These are phyloP conservation scores for Orius insidiosus DNA, from an alignment of 1,140 invertebrate species.

Conservation along the genomic window DNA sequence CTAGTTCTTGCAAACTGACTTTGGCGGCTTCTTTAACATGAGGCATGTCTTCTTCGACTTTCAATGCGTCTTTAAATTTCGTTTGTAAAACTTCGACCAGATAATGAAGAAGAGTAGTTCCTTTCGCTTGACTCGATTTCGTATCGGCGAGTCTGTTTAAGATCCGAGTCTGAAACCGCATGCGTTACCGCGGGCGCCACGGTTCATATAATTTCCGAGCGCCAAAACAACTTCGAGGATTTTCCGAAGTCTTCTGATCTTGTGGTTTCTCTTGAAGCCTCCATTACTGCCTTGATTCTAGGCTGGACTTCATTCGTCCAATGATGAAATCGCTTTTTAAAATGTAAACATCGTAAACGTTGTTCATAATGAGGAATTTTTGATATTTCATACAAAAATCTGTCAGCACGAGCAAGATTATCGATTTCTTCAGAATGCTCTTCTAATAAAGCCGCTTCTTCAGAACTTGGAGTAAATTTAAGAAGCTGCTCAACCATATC, in stretches of 20 bases:
- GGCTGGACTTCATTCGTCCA: conserved; percentile 73
- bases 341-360: conserved; percentile 75
- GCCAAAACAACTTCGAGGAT: conserved; percentile 84
- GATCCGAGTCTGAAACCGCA: conserved; percentile 80
- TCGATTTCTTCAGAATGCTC: conserved; percentile 88
- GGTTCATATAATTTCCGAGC: conserved; percentile 76
- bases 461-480: conserved; percentile 89
- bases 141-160: conserved; percentile 86
- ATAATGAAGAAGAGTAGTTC: conserved; percentile 89
- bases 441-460: conserved; percentile 77
- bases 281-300: conserved; percentile 67
- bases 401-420: conserved; percentile 77
- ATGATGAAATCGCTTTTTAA: conserved; percentile 86
- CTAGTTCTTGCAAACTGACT: conserved; percentile 78
- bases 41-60: conserved; percentile 81
- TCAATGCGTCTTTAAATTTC: conserved; percentile 80
- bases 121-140: conserved; percentile 77
- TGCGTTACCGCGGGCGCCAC: conserved; percentile 86
- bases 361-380: conserved; percentile 96
- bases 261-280: conserved; percentile 73
- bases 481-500: conserved; percentile 96
- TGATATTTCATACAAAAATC: conserved; percentile 91
- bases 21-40: conserved; percentile 86
- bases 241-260: conserved; percentile 50
- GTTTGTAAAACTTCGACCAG: conserved; percentile 78